Evolutionary conservation across 2,888 invertebrate genomes (phyloP).

Genomic region (Diadromus collaris): DNA sequence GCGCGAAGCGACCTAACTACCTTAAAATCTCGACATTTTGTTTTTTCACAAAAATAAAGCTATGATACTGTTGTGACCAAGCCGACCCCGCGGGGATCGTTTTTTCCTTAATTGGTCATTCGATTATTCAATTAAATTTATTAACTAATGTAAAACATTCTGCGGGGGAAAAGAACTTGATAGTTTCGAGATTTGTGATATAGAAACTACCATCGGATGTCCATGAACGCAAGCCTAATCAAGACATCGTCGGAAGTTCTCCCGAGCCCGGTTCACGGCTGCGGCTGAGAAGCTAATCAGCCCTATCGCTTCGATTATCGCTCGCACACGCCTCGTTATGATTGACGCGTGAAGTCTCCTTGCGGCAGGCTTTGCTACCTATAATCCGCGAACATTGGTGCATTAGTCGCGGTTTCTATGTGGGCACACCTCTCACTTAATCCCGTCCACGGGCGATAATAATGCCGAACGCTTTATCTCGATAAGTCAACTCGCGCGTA

Average conservation of each 20-base stretch:
- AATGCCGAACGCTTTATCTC: conserved; percentile 40
- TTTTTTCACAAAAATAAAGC: no score
- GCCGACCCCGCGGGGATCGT: no score
- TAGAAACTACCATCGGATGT: neutral
- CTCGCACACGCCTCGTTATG: conserved; percentile 42
- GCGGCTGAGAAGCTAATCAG: conserved; percentile 41
- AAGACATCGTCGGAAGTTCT: neutral
- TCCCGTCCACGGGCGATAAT: conserved; percentile 25
- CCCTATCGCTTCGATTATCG: conserved; percentile 42
- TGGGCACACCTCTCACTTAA: conserved; percentile 41
- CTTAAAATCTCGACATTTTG: no score
- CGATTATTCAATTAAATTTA: no score
- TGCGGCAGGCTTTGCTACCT: conserved; percentile 26
- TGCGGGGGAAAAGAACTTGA: neutral
- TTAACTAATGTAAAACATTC: neutral
- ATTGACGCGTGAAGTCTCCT: conserved; percentile 47
- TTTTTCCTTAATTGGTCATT: no score
- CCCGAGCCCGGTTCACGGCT: neutral
- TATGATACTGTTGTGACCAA: no score
- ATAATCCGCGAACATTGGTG: conserved; percentile 5
- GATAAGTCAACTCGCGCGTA: conserved; percentile 47
- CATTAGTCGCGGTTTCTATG: conserved; percentile 10
- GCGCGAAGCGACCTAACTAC: no score
- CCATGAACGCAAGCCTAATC: neutral
- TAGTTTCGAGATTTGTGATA: neutral